These are phyloP conservation scores for Carassius gibelio DNA, from an alignment of 2,113 vertebrate species.

Conservation along the genomic window DNA sequence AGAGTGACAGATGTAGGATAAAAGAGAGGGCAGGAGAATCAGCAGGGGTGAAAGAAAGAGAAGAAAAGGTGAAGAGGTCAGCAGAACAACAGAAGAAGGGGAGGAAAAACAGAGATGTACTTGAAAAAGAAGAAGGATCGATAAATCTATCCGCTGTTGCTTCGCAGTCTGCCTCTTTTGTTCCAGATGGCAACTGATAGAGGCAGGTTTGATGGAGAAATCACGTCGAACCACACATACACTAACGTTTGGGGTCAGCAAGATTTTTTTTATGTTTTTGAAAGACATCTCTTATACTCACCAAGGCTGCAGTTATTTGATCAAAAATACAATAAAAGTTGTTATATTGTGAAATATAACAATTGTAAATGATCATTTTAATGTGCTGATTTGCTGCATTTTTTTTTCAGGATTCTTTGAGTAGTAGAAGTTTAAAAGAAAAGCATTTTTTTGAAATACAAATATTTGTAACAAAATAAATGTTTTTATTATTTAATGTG, in stretches of 20 bases:
- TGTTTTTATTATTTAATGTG: neutral
- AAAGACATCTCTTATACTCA: neutral
- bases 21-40: conserved; percentile 68
- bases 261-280: neutral
- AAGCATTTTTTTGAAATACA: neutral
- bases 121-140: conserved; percentile 62
- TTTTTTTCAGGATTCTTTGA: neutral
- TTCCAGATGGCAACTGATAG: conserved; percentile 64
- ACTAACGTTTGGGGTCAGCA: neutral
- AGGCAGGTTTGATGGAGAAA: conserved; percentile 24
- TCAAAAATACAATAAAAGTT: neutral
- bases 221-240: neutral
- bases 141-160: conserved; percentile 66
- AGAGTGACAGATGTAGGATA: conserved; percentile 74
- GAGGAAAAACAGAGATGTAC: conserved; percentile 60
- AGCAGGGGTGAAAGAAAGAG: conserved; percentile 74
- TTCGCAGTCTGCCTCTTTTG: conserved; percentile 52
- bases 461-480: neutral
- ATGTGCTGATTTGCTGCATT: neutral
- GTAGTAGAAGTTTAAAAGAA: neutral
- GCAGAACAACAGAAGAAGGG: conserved; percentile 57
- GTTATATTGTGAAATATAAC: neutral
- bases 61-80: conserved; percentile 69
- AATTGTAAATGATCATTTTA: neutral
- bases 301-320: neutral